A percentile compares a stretch with the other conserved stretches of the same genome.
Conservation (phyloP, 2,113 vertebrate species). For the Phoxinus phoxinus region DNA sequence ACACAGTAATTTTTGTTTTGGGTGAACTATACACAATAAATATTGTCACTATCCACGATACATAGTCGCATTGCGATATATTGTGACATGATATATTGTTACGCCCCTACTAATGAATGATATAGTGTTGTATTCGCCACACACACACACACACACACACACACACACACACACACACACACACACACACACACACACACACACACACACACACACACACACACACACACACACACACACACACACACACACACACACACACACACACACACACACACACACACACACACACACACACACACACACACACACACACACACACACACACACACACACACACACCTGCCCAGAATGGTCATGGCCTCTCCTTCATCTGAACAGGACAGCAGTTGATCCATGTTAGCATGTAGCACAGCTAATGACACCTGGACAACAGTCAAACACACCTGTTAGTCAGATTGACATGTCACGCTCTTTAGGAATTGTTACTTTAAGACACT, state of each 20-base stretch:
- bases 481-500: background rate
- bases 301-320: constrained; percentile 94
- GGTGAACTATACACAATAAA: no score
- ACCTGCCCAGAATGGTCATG: constrained; percentile 97
- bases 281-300: constrained; percentile 94
- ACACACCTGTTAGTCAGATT: background rate
- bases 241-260: constrained; percentile 94
- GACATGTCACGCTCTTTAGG: background rate
- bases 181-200: constrained; percentile 94
- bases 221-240: constrained; percentile 94
- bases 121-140: no score
- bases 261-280: constrained; percentile 94
- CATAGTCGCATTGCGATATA: no score
- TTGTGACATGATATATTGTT: no score
- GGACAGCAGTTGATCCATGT: constrained; percentile 86
- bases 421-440: constrained; percentile 75
- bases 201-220: constrained; percentile 94
- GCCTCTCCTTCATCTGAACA: constrained; percentile 95
- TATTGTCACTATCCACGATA: no score
- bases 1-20: no score
- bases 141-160: constrained; percentile 90
- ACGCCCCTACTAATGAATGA: no score
- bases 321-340: constrained; percentile 89
- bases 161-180: constrained; percentile 94
- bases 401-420: constrained; percentile 92